Conservation (phyloP, 2,797 vertebrate species). For the Natrix natrix region DNA sequence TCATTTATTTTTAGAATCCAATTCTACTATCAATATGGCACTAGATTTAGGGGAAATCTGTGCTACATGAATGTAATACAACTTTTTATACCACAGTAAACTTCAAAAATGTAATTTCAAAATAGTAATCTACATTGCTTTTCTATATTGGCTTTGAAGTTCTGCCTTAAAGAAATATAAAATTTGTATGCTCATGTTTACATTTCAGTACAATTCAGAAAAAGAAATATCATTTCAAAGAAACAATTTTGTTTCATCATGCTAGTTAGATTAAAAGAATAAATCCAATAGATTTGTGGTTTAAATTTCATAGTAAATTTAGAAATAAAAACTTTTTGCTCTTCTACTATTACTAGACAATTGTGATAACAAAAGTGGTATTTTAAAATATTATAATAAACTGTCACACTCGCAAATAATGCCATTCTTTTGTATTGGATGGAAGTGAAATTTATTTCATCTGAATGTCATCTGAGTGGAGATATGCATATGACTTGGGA, state of each 20-base stretch:
- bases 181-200: not conserved
- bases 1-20: not conserved
- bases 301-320: not conserved
- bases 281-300: not conserved
- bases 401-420: not conserved
- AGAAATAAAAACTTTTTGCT: not conserved
- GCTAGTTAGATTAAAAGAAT: not conserved
- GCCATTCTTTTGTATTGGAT: not conserved
- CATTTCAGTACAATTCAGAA: not conserved
- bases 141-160: not conserved
- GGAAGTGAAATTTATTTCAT: not conserved
- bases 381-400: not conserved
- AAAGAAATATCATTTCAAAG: not conserved
- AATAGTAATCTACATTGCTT: not conserved
- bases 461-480: not conserved
- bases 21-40: not conserved
- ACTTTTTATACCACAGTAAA: not conserved
- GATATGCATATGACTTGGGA: not conserved
- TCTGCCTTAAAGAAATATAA: not conserved
- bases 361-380: not conserved
- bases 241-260: slow-evolving; percentile 62
- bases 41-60: not conserved
- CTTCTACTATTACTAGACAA: not conserved
- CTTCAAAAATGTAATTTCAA: not conserved
- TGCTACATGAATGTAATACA: not conserved